Conservation (phyloP, 2,888 invertebrate species). For the Drosophila putrida region DNA sequence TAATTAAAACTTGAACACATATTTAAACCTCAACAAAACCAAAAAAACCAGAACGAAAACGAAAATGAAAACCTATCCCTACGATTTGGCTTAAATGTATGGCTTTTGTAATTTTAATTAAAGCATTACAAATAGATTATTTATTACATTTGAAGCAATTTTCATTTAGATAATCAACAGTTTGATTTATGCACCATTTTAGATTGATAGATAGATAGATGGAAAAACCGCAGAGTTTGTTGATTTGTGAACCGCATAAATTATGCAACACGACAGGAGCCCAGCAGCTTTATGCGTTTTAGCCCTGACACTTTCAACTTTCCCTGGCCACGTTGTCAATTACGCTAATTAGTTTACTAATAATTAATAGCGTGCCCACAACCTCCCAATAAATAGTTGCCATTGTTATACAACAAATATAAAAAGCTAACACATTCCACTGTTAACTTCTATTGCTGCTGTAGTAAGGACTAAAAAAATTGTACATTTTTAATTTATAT, state of each 20-base stretch:
- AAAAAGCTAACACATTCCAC: not conserved
- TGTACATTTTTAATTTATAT: not conserved
- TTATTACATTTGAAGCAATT: conserved; percentile 31
- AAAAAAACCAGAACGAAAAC: conserved; percentile 5
- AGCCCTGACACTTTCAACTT: conserved; percentile 50
- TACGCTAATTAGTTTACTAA: conserved; percentile 70
- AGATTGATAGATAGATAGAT: conserved; percentile 48
- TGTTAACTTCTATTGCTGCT: not conserved
- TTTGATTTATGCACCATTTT: conserved; percentile 65
- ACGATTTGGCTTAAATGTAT: conserved; percentile 53
- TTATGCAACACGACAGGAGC: conserved; percentile 48
- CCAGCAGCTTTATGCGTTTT: conserved; percentile 50
- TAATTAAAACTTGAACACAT: conserved; percentile 27
- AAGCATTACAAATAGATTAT: conserved; percentile 29
- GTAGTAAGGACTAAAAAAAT: not conserved
- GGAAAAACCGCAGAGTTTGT: conserved; percentile 51
- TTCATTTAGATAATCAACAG: conserved; percentile 44
- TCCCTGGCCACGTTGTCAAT: conserved; percentile 61
- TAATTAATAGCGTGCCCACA: conserved; percentile 61
- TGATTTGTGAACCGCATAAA: conserved; percentile 66
- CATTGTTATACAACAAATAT: conserved; percentile 6
- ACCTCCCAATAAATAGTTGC: conserved; percentile 17
- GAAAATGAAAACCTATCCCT: not conserved
- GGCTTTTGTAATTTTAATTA: conserved; percentile 30
- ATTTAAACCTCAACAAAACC: conserved; percentile 13